These are phyloP conservation scores for Malacosoma neustria DNA, from an alignment of 2,888 invertebrate species.

Conservation along the genomic window DNA sequence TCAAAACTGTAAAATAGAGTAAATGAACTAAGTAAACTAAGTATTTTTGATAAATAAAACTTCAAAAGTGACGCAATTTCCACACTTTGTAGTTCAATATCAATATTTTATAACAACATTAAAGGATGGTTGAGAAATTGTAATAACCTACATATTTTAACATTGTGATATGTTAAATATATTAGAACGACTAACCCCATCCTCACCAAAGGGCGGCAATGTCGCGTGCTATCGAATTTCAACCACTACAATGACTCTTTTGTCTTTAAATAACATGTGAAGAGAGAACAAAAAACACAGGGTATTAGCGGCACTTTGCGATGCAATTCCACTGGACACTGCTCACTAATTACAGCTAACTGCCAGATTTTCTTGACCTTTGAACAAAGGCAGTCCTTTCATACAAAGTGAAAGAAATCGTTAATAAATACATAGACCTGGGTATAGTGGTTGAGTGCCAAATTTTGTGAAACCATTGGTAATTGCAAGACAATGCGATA, in stretches of 20 bases:
- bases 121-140: too few species aligned
- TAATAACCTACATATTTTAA: too few species aligned
- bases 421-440: conserved; percentile 18
- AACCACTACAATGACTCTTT: conserved; percentile 40
- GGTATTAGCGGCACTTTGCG: conserved; percentile 60
- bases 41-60: too few species aligned
- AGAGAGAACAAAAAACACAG: conserved; percentile 48
- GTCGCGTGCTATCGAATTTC: conserved; percentile 68
- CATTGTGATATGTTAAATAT: too few species aligned
- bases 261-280: conserved; percentile 28
- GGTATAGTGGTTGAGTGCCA: conserved; percentile 32
- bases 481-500: conserved; percentile 60
- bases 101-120: too few species aligned
- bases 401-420: neutral
- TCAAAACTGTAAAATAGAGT: too few species aligned
- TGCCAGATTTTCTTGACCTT: conserved; percentile 18
- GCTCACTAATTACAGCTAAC: conserved; percentile 18
- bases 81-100: too few species aligned
- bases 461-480: conserved; percentile 57
- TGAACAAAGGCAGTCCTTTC: conserved; percentile 1
- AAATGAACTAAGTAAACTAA: too few species aligned
- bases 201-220: conserved; percentile 36
- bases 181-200: conserved; percentile 17
- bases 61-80: too few species aligned
- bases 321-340: conserved; percentile 47